These are phyloP conservation scores for Ochropleura leucogaster DNA, from an alignment of 2,888 invertebrate genomes.

Conservation along the genomic window DNA sequence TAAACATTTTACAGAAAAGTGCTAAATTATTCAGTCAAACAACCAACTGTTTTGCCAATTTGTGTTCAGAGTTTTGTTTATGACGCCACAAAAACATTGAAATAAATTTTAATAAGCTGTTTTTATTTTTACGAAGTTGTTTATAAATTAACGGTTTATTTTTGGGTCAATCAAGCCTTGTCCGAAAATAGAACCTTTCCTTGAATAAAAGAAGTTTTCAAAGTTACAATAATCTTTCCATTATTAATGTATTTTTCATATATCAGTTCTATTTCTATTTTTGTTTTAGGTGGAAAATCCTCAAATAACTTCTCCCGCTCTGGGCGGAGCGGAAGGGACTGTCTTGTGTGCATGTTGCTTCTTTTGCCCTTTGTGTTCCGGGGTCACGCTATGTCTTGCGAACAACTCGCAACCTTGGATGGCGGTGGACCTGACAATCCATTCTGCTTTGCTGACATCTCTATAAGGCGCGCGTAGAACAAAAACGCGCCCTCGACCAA, in stretches of 20 bases:
- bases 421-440: too few species aligned
- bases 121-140: not conserved
- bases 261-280: too few species aligned
- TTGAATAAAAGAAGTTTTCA: not conserved
- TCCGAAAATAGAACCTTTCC: slow-evolving; percentile 1
- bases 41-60: slow-evolving; percentile 1
- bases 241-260: not conserved
- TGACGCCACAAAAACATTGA: not conserved
- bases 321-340: too few species aligned
- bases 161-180: not conserved
- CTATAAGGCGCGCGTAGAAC: too few species aligned
- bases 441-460: too few species aligned
- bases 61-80: not conserved
- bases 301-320: too few species aligned
- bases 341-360: too few species aligned
- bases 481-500: too few species aligned
- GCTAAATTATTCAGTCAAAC: slow-evolving; percentile 5
- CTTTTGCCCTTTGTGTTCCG: too few species aligned
- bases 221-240: not conserved
- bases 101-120: not conserved
- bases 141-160: not conserved
- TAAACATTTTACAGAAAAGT: slow-evolving; percentile 24
- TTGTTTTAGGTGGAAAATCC: too few species aligned
- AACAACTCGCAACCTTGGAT: too few species aligned
- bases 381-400: too few species aligned